phyloP scores from a whole-genome alignment of 2,113 vertebrate genomes.

The Euleptes europaea region DNA sequence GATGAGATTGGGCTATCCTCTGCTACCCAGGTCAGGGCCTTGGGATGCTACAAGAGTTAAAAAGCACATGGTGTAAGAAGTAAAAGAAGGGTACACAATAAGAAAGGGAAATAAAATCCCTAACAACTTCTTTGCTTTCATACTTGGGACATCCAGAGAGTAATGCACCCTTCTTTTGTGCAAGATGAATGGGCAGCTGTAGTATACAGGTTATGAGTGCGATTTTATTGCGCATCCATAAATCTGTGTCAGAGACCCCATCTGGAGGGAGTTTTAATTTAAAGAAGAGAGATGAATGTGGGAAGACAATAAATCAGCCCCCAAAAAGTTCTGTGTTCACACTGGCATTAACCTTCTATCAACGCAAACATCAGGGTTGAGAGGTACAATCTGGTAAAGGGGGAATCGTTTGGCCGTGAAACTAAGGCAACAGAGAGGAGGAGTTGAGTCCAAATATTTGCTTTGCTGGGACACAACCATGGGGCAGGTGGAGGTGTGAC shows the following conservation, averaged over 20 bases:
- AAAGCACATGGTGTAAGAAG: neutral
- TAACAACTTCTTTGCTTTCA: conserved; percentile 59
- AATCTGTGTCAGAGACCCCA: conserved; percentile 82
- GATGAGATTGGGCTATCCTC: too few species aligned
- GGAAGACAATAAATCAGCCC: conserved; percentile 75
- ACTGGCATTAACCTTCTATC: conserved; percentile 72
- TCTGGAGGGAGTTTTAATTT: conserved; percentile 86
- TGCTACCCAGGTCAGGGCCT: too few species aligned
- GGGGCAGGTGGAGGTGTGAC: neutral
- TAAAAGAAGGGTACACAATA: conserved; percentile 27
- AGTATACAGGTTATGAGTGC: conserved; percentile 79
- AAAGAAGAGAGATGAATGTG: conserved; percentile 78
- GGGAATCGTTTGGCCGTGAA: neutral
- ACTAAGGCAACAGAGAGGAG: neutral
- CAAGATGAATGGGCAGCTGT: conserved; percentile 78
- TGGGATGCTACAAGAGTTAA: neutral
- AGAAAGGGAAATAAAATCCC: conserved; percentile 47
- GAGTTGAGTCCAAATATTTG: neutral
- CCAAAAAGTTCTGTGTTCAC: conserved; percentile 73
- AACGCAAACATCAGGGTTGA: conserved; percentile 45
- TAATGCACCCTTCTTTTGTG: conserved; percentile 73
- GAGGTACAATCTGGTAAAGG: conserved; percentile 44
- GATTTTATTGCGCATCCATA: conserved; percentile 83
- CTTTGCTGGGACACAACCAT: neutral
- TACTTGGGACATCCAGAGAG: conserved; percentile 73